These are phyloP conservation scores for Melanaphis sacchari DNA, from an alignment of 1,140 invertebrate genomes.

Conservation along the genomic window DNA sequence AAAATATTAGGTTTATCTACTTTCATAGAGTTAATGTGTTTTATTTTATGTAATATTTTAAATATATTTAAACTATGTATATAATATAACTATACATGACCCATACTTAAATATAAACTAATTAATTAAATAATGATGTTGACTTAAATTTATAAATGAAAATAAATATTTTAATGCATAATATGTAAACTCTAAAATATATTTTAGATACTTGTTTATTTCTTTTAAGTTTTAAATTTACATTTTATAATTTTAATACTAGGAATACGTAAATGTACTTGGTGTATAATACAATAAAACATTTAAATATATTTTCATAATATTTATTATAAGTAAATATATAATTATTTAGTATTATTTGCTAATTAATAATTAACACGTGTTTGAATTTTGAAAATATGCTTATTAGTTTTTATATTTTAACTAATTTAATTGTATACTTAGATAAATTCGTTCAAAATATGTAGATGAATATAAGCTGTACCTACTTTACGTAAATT, in stretches of 20 bases:
- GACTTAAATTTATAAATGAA: not conserved
- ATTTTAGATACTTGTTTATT: not conserved
- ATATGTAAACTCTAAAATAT: not conserved
- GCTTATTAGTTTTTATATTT: not conserved
- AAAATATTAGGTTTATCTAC: not conserved
- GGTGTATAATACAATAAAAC: too few relatives aligned
- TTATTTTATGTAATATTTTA: not conserved
- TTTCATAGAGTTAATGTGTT: not conserved
- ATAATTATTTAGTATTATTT: too few relatives aligned
- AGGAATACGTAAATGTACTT: too few relatives aligned
- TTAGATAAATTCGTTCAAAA: not conserved
- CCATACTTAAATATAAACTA: not conserved
- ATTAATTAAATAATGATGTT: not conserved
- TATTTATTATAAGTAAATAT: not conserved
- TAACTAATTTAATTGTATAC: not conserved
- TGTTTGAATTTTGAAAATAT: not conserved
- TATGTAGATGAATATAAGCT: not conserved
- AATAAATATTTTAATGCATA: not conserved
- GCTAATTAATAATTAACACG: too few relatives aligned
- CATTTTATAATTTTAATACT: not conserved
- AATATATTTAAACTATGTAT: not conserved
- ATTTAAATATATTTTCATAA: not conserved
- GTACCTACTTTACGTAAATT: not conserved
- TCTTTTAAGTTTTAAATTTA: not conserved
- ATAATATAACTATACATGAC: not conserved